Conservation (phyloP, 2,797 vertebrate genomes). For the Acanthornis magna region DNA sequence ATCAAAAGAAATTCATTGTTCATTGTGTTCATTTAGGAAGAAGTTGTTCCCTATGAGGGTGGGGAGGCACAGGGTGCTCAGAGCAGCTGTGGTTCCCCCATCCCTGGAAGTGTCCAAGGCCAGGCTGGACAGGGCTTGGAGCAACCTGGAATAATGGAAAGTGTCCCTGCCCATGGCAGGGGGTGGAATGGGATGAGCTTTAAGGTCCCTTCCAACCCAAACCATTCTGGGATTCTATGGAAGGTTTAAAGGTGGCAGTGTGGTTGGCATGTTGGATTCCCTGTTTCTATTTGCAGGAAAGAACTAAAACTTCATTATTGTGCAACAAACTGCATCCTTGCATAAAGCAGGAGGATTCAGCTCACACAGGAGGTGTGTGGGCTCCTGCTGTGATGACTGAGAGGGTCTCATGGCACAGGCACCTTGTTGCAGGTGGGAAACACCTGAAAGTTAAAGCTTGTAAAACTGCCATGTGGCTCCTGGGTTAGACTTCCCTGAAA, state of each 20-base stretch:
- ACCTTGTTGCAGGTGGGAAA: background rate
- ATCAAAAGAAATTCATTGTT: background rate
- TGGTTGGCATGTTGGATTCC: background rate
- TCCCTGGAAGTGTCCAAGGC: background rate
- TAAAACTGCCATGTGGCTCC: background rate
- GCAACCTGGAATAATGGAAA: fast-evolving
- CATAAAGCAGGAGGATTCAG: fast-evolving
- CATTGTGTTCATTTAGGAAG: background rate
- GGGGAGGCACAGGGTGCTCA: background rate
- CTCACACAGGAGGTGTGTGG: background rate
- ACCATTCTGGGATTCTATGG: background rate
- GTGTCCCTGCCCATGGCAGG: background rate
- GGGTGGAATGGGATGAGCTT: fast-evolving
- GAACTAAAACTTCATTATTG: background rate
- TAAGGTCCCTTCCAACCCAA: background rate
- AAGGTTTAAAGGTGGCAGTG: background rate
- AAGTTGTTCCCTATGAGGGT: background rate
- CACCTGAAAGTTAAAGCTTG: background rate
- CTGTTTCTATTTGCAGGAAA: background rate
- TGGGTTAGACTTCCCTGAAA: background rate
- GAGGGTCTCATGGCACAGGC: background rate
- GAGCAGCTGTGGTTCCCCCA: background rate
- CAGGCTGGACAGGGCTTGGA: background rate
- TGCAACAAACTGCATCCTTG: background rate
- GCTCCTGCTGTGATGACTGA: background rate